phyloP scores from a whole-genome alignment of 2,888 invertebrate species.

The Melangyna quadrimaculata region DNA sequence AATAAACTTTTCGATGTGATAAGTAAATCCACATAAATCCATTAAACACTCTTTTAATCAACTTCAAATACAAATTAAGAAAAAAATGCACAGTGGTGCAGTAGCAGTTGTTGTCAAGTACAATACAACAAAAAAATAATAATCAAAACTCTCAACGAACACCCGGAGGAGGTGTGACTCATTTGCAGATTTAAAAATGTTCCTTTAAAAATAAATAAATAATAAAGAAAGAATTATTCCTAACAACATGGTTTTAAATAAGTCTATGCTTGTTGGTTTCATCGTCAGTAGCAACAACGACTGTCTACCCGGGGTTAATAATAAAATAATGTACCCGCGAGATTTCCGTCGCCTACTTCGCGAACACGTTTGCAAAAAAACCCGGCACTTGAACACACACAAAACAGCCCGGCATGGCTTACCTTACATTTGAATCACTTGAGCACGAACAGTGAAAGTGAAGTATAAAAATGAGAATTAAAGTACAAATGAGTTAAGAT shows the following conservation, averaged over 20 bases:
- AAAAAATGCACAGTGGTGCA: not conserved
- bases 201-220: slow-evolving; percentile 30
- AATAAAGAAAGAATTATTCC: not conserved
- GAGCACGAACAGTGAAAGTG: slow-evolving; percentile 67
- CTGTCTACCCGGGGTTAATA: slow-evolving; percentile 21
- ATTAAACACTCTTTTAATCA: not conserved
- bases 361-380: slow-evolving; percentile 15
- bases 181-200: not conserved
- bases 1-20: not conserved
- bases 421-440: slow-evolving; percentile 59
- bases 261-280: slow-evolving; percentile 1
- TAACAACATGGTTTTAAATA: slow-evolving; percentile 35
- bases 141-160: not conserved
- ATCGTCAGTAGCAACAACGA: not conserved
- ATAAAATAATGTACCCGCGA: slow-evolving; percentile 11
- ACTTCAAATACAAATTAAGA: not conserved
- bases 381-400: slow-evolving; percentile 57
- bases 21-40: not conserved
- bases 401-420: slow-evolving; percentile 35
- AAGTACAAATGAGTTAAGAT: slow-evolving; percentile 24
- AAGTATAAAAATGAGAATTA: slow-evolving; percentile 31
- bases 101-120: not conserved
- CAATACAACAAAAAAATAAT: not conserved
- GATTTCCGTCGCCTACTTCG: slow-evolving; percentile 31
- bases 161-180: slow-evolving; percentile 11